Percentiles rank a stretch among this genome's conserved stretches.
Evolutionary conservation across 2,113 vertebrate genomes (phyloP).

Genomic region (Dromiciops gliroides): DNA sequence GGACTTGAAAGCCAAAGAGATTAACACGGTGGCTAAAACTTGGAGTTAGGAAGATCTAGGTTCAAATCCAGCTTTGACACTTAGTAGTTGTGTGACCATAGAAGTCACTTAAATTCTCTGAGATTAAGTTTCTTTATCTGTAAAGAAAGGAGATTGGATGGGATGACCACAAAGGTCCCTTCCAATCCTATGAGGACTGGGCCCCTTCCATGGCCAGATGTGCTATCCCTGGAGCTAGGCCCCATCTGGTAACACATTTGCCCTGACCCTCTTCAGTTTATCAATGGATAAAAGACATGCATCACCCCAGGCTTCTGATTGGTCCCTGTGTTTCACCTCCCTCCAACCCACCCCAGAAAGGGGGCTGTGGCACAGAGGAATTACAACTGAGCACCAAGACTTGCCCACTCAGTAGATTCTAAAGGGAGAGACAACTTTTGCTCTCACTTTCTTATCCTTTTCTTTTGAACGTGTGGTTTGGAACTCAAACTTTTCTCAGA

Average conservation of each 20-base stretch:
- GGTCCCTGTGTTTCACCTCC: neutral
- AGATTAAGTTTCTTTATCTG: neutral
- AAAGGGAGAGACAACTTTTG: neutral
- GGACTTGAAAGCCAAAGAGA: neutral
- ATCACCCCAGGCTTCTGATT: neutral
- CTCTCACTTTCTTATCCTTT: neutral
- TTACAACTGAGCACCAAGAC: neutral
- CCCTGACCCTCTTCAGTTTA: neutral
- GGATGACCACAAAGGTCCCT: neutral
- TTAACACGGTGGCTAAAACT: neutral
- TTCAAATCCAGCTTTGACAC: neutral
- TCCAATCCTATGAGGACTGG: neutral
- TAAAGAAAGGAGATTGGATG: neutral
- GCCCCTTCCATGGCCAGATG: neutral
- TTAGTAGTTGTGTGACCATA: neutral
- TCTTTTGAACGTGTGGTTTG: neutral
- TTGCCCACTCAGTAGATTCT: neutral
- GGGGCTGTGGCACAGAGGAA: neutral
- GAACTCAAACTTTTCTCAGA: neutral
- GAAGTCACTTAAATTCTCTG: neutral
- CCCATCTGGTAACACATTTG: neutral
- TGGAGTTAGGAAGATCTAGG: neutral
- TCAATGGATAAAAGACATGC: neutral
- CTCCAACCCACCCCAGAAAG: neutral
- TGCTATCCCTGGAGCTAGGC: neutral